Evolutionary conservation across 2,113 vertebrate genomes (phyloP).

Genomic region (Zapornia atra): DNA sequence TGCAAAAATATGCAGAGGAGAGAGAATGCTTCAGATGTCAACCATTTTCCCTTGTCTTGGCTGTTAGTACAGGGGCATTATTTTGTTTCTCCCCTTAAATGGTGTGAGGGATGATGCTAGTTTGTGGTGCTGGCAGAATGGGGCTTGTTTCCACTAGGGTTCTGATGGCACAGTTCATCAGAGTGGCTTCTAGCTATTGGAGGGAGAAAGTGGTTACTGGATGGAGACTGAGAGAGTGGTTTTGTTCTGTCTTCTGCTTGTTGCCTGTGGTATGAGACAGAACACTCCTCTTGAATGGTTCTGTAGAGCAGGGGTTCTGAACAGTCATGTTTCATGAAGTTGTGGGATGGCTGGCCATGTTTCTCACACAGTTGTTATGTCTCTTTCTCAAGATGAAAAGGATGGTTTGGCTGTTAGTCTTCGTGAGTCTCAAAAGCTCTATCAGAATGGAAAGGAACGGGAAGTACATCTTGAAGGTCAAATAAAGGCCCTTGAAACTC

Average conservation of each 20-base stretch:
- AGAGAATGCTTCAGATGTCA: neutral
- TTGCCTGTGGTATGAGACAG: neutral
- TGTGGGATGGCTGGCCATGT: neutral
- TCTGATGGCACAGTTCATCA: neutral
- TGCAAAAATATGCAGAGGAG: neutral
- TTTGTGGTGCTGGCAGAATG: neutral
- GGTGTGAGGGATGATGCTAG: neutral
- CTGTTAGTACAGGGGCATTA: neutral
- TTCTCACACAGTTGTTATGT: neutral
- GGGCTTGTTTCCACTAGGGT: neutral
- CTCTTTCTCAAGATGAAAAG: slow-evolving; percentile 84
- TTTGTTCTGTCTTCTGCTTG: neutral
- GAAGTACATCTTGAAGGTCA: slow-evolving; percentile 87
- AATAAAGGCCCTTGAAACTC: slow-evolving; percentile 83
- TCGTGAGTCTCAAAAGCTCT: slow-evolving; percentile 83
- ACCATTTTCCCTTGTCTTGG: neutral
- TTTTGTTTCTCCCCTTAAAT: neutral
- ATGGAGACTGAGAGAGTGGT: neutral
- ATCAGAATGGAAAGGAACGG: slow-evolving; percentile 84
- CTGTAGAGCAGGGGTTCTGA: neutral
- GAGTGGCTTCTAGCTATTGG: neutral
- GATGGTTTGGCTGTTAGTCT: slow-evolving; percentile 87
- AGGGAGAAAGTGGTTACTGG: neutral
- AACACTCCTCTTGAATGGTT: neutral
- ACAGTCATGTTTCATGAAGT: fast-evolving